Evolutionary conservation across 2,113 vertebrate species (phyloP).

Genomic region (Pteronura brasiliensis): DNA sequence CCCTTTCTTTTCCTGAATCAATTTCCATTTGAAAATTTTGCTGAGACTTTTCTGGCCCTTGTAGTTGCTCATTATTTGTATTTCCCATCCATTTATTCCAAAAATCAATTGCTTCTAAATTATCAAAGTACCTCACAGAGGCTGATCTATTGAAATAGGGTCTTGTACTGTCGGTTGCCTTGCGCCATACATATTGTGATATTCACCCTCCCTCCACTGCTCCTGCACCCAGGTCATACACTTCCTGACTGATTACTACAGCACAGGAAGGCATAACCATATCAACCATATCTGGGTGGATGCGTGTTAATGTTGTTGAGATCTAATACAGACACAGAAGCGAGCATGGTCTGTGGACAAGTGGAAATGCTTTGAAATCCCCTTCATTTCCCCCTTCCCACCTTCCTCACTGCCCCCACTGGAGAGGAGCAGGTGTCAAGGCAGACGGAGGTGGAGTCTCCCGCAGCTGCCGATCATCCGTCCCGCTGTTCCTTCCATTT

Average conservation of each 20-base stretch:
- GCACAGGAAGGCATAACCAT: not conserved
- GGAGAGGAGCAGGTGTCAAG: not conserved
- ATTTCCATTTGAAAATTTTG: not conserved
- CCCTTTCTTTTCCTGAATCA: no score
- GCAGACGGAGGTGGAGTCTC: not conserved
- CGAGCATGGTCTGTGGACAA: not conserved
- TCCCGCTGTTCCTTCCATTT: not conserved
- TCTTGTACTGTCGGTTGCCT: not conserved
- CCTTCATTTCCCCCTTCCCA: not conserved
- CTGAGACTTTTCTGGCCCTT: not conserved
- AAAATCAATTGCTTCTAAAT: not conserved
- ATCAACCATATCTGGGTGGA: not conserved
- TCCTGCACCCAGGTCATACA: not conserved
- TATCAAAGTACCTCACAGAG: not conserved
- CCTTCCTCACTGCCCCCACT: not conserved
- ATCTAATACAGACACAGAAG: not conserved
- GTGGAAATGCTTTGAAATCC: not conserved
- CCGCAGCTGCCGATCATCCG: not conserved
- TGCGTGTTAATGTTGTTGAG: not conserved
- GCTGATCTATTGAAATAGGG: not conserved
- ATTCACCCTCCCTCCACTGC: not conserved
- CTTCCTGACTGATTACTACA: not conserved
- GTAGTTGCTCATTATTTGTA: not conserved
- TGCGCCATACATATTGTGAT: not conserved
- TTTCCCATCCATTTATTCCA: not conserved